Conservation (phyloP, 2,113 vertebrate species). For the Microcebus murinus region DNA sequence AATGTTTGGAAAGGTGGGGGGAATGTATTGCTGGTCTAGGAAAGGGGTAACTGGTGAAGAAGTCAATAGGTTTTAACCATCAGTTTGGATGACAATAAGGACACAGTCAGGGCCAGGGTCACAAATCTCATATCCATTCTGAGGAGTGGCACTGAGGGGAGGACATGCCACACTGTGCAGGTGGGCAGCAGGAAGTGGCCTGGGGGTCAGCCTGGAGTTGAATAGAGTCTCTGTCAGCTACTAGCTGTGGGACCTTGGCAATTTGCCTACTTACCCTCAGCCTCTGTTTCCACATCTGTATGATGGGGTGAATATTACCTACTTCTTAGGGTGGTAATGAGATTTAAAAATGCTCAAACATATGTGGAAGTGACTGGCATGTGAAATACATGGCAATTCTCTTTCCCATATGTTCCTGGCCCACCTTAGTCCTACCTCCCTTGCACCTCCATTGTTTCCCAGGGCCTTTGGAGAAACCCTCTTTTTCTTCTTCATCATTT, state of each 20-base stretch:
- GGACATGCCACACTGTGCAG: background rate
- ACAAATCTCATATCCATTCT: slow-evolving; percentile 38
- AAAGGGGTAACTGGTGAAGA: background rate
- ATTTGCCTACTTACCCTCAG: background rate
- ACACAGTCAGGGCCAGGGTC: background rate
- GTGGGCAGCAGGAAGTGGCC: background rate
- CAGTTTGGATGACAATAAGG: background rate
- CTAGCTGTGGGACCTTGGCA: background rate
- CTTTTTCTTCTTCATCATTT: slow-evolving; percentile 4
- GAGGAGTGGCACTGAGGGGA: background rate
- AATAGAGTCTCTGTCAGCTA: background rate
- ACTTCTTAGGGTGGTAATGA: background rate
- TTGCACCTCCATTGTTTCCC: background rate
- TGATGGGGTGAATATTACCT: background rate
- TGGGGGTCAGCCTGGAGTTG: background rate
- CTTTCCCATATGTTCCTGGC: background rate
- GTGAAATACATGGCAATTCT: background rate
- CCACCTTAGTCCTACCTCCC: background rate
- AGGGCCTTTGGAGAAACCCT: background rate
- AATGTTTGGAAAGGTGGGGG: background rate
- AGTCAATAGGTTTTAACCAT: background rate
- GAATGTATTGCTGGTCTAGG: background rate
- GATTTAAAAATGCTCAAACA: slow-evolving; percentile 23
- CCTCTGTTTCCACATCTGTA: background rate
- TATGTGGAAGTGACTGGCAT: background rate